Evolutionary conservation across 1,140 invertebrate genomes (phyloP), one percentile per base, ranked within the genome.

Genomic region (Scaptomyza montana): DNA sequence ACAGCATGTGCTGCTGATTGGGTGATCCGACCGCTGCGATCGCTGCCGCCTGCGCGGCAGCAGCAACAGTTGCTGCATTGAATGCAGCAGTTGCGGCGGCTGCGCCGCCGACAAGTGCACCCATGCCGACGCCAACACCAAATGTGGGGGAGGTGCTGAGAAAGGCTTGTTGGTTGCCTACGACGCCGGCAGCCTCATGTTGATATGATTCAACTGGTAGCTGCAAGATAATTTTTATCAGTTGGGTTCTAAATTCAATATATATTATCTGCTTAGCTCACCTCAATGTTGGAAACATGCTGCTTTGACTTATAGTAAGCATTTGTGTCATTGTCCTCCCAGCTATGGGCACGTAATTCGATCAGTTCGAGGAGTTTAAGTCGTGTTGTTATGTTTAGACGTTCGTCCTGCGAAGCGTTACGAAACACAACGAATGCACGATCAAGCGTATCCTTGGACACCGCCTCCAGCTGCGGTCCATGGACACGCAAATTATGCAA

Each of bases 311-410:
- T 95, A 90, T 97, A 97, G 92, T 97, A 98, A 73, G 95, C 94
- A 92, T 94, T 95, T 92, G 96, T 95, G 68, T 95, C 95, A 92
- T 97, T 96, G 60, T 94, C 94, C 84, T 95, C 95, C 97, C 97
- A 98, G 80, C 96, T 94, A 92, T 96, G 96, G 54, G 97, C 97
- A 92, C 97, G 93, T 73, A 98, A 93, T 93, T 98, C 97, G 74
- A 98, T 97, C 43, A 98, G 93, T 93, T 98, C 96, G 84, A 98
- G 94, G 73, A 98, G 93, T 92, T 97, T 95, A 90, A 97, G 94
- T 92, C 97, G 94, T 80, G 96, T 96, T 90, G 95, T 94, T 87
- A 95, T 94, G 92, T 97, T 96, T 72, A 98, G 93, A 87, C 94
- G 94, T 91, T 96, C 95, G 92, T 97, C 95, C 92, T 97, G 95